Evolutionary conservation across 2,113 vertebrate genomes (phyloP), one percentile per base, ranked within the genome.

Genomic region (Elachura formosa): DNA sequence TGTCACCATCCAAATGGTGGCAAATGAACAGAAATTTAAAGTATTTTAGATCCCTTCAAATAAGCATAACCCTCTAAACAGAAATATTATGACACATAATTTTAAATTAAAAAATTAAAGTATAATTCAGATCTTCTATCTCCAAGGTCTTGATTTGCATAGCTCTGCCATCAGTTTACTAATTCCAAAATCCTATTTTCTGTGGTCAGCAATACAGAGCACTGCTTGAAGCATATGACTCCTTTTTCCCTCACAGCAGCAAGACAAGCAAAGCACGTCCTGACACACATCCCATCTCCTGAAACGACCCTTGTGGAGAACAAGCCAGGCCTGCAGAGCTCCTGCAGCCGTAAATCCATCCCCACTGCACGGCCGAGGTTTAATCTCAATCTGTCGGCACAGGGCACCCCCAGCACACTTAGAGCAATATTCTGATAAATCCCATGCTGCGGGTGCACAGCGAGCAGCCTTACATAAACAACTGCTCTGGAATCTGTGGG

Each of bases 361-460:
- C 89, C 84, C 38, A 3, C 83, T 87, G 94, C 82, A 95, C 46
- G 45, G 45, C 71, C 45, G 14, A 20, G 52, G 67, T 95, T 66
- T 59, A 84, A 97, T 90, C 89, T 93, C 61, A 94, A 56, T 94
- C 90, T 96, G 77, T 95, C 96, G 94, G 51, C 83, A 48, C 67
- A 29, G 76, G 83, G 66, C 92, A 95, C 11, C 72, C 83, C 80
- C 88, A 68, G 59, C 52, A 67, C 75, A 58, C 79, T 91, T 25
- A 83, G 74, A 95, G 87, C 82, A 73, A 62, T 88, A 80, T 76
- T 94, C 88, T 56, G 87, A 68, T 89, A 96, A 96, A 97, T 92
- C 91, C 69, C 5, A 64, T 78, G 29, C 72, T 49, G 89, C 93
- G 95, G 87, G 36, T 56, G 77, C 93, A 20, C 61, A 66, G 81